Conservation (phyloP, 64 coral and sea anemone genomes). For the Pocillopora verrucosa region DNA sequence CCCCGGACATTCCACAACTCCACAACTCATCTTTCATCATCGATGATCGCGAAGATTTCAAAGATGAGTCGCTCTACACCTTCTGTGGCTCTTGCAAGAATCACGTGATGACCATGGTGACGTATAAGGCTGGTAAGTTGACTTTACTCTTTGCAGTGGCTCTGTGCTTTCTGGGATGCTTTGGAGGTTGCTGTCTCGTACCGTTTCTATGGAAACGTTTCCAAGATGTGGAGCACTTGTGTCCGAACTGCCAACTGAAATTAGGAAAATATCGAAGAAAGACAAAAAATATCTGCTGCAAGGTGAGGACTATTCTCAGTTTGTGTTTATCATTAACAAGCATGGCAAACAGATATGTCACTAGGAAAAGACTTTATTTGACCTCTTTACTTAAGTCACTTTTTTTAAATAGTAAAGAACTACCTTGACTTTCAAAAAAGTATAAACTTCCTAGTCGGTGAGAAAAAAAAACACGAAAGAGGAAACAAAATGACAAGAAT, state of each 20-base stretch:
- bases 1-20: neutral
- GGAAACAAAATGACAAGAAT: no score
- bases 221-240: conserved; percentile 66
- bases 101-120: conserved; percentile 62
- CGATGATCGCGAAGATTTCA: conserved; percentile 56
- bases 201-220: conserved; percentile 63
- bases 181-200: conserved; percentile 71
- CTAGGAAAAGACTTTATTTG: no score
- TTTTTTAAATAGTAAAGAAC: no score
- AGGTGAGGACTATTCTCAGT: neutral
- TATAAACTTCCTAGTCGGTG: no score
- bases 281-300: conserved; percentile 37
- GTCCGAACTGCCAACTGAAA: conserved; percentile 81
- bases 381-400: no score
- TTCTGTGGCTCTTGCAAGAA: conserved; percentile 88
- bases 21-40: conserved; percentile 1
- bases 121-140: conserved; percentile 71
- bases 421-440: no score
- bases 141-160: conserved; percentile 63
- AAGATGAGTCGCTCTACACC: conserved; percentile 67
- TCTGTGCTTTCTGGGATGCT: conserved; percentile 66
- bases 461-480: no score
- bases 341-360: no score
- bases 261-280: conserved; percentile 57
- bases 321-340: neutral